Conservation (phyloP, 2,888 invertebrate species). For the Acrocera orbiculus region DNA sequence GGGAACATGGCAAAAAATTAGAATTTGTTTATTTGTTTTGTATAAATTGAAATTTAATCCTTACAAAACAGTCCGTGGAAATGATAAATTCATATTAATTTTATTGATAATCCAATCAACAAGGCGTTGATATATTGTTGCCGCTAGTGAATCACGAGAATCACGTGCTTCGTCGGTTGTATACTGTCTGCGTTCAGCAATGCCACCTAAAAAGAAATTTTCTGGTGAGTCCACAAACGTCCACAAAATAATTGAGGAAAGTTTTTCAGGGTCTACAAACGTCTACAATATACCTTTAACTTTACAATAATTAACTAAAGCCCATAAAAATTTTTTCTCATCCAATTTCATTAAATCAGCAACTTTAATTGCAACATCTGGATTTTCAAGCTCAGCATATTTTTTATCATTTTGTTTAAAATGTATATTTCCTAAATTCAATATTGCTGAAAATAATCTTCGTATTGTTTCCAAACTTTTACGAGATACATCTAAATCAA, state of each 20-base stretch:
- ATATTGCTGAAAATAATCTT: conserved; percentile 52
- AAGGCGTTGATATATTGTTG: conserved; percentile 64
- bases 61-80: conserved; percentile 75
- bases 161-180: conserved; percentile 65
- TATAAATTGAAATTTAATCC: too few species aligned
- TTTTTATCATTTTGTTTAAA: conserved; percentile 49
- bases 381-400: conserved; percentile 53
- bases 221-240: neutral
- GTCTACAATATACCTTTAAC: too few species aligned
- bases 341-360: conserved; percentile 60
- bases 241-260: neutral
- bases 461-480: conserved; percentile 53
- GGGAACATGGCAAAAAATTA: too few species aligned
- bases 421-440: conserved; percentile 60
- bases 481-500: conserved; percentile 50
- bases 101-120: conserved; percentile 79
- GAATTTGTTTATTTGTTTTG: too few species aligned
- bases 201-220: conserved; percentile 45
- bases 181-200: conserved; percentile 36
- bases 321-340: conserved; percentile 67
- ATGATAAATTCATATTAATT: conserved; percentile 67
- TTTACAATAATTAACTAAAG: conserved; percentile 69
- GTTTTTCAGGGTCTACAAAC: conserved; percentile 38
- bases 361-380: conserved; percentile 51
- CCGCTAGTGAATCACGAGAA: conserved; percentile 69